Evolutionary conservation across 1,140 invertebrate species (phyloP).

Genomic region (Campodea augens): DNA sequence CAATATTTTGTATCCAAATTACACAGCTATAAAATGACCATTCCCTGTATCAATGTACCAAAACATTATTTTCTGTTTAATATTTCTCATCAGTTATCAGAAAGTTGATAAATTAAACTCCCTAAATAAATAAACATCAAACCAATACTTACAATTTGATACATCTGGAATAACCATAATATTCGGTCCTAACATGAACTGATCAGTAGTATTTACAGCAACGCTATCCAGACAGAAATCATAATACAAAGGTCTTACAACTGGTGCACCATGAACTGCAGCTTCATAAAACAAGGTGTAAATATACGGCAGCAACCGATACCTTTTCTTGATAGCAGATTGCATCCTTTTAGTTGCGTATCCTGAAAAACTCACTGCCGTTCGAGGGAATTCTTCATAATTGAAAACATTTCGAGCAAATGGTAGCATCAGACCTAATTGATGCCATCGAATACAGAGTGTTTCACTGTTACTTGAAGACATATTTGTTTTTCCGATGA

Average conservation of each 20-base stretch:
- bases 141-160: neutral
- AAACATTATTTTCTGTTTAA: too few species aligned
- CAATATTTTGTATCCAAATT: neutral
- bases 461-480: neutral
- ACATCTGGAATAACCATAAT: neutral
- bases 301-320: neutral
- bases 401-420: neutral
- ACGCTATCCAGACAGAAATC: neutral
- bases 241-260: neutral
- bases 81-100: neutral
- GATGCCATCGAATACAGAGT: neutral
- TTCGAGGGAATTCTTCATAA: neutral
- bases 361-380: neutral
- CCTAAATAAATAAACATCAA: neutral
- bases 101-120: neutral
- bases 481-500: neutral
- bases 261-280: neutral
- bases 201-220: neutral
- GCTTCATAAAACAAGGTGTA: neutral
- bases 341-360: neutral
- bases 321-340: neutral
- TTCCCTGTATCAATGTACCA: too few species aligned
- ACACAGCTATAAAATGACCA: neutral
- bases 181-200: neutral
- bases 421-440: neutral